Evolutionary conservation across 2,113 vertebrate genomes (phyloP).

Genomic region (Tauraco erythrolophus): DNA sequence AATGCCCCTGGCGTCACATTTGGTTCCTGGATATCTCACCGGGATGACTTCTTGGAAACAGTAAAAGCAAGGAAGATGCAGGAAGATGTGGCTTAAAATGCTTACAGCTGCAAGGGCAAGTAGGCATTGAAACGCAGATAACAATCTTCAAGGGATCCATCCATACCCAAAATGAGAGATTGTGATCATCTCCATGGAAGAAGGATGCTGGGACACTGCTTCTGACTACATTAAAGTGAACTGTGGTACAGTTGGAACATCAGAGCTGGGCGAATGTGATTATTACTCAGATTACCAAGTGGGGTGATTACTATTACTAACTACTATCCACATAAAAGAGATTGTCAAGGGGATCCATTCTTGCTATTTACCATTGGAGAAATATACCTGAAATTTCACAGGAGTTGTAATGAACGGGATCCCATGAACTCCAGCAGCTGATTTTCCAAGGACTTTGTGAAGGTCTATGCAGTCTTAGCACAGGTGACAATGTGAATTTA

Average conservation of each 20-base stretch:
- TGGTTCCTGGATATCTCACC: conserved; percentile 1
- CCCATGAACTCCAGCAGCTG: not conserved
- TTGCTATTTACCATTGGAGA: not conserved
- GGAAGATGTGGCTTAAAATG: not conserved
- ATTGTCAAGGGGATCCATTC: not conserved
- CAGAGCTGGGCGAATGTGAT: not conserved
- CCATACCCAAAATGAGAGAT: not conserved
- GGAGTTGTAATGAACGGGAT: not conserved
- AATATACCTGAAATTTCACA: not conserved
- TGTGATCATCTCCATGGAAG: not conserved
- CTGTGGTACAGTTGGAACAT: not conserved
- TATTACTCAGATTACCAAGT: not conserved
- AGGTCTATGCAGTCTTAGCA: not conserved
- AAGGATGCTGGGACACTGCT: not conserved
- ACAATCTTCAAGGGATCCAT: not conserved
- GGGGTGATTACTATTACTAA: not conserved
- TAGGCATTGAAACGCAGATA: not conserved
- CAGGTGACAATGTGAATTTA: not conserved
- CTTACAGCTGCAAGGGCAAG: not conserved
- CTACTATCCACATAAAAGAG: not conserved
- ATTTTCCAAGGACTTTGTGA: not conserved
- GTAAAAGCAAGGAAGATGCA: not conserved
- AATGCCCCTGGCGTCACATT: not conserved
- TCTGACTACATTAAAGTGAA: not conserved
- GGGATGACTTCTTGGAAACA: conserved; percentile 43